phyloP scores from a whole-genome alignment of 1,140 invertebrate genomes.

The Agrypnia vestita region DNA sequence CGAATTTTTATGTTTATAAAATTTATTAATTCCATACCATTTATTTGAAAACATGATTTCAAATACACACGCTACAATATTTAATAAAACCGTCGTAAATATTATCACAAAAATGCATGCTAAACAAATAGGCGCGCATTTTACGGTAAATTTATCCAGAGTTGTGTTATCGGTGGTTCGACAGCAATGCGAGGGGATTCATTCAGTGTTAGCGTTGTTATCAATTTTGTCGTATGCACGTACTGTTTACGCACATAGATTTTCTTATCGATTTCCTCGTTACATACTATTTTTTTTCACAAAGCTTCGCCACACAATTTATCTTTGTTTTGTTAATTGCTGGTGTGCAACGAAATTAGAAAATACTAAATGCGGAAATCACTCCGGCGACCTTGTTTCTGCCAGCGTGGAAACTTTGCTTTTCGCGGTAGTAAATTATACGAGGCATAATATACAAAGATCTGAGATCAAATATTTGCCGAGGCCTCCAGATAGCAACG shows the following conservation, averaged over 20 bases:
- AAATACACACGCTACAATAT: too few species aligned
- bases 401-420: neutral
- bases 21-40: too few species aligned
- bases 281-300: neutral
- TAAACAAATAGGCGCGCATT: too few species aligned
- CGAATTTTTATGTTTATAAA: too few species aligned
- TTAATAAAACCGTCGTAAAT: too few species aligned
- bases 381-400: constrained; percentile 1
- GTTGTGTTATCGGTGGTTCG: too few species aligned
- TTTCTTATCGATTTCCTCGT: neutral
- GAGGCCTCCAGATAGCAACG: too few species aligned
- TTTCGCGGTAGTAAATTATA: neutral
- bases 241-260: neutral
- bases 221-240: neutral
- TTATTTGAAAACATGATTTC: too few species aligned
- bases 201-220: neutral
- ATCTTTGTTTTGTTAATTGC: neutral
- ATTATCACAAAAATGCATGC: too few species aligned
- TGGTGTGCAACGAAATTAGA: neutral
- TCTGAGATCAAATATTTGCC: too few species aligned
- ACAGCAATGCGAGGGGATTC: neutral
- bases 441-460: too few species aligned
- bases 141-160: too few species aligned
- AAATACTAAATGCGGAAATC: constrained; percentile 2
- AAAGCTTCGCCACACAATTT: neutral